phyloP scores from a whole-genome alignment of 2,888 invertebrate species.

The Netelia virgata region DNA sequence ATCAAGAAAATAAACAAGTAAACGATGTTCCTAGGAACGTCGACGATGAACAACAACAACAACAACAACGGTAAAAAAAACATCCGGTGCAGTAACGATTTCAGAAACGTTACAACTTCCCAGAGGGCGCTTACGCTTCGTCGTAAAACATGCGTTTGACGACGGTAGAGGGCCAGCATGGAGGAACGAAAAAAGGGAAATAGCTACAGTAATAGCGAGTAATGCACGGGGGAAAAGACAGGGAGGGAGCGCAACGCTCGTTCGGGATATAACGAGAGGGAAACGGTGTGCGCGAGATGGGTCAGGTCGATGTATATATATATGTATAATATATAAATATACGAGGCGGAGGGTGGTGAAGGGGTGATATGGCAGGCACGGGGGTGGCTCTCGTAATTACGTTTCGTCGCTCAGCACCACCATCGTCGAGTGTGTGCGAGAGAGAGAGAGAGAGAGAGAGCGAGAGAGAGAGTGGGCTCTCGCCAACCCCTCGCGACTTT shows the following conservation, averaged over 20 bases:
- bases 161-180: slow-evolving; percentile 39
- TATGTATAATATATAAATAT: slow-evolving; percentile 20
- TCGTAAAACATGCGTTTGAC: slow-evolving; percentile 67
- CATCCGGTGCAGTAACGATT: slow-evolving; percentile 28
- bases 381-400: slow-evolving; percentile 72
- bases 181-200: slow-evolving; percentile 2
- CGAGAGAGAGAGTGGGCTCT: slow-evolving; percentile 34
- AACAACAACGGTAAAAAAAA: slow-evolving; percentile 12
- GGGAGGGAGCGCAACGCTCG: slow-evolving; percentile 19
- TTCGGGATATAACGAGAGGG: slow-evolving; percentile 30
- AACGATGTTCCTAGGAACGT: neutral
- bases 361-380: slow-evolving; percentile 40
- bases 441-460: slow-evolving; percentile 16
- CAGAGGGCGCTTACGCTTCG: slow-evolving; percentile 58
- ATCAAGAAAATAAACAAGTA: neutral
- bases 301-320: slow-evolving; percentile 18
- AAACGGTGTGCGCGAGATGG: slow-evolving; percentile 44
- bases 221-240: slow-evolving; percentile 24
- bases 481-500: slow-evolving; percentile 74
- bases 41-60: neutral
- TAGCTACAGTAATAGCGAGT: slow-evolving; percentile 44
- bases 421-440: neutral
- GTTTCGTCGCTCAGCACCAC: slow-evolving; percentile 73
- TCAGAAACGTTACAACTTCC: slow-evolving; percentile 48
- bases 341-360: slow-evolving; percentile 17